Conservation (phyloP, 1,140 invertebrate species). For the Caerostris darwini region DNA sequence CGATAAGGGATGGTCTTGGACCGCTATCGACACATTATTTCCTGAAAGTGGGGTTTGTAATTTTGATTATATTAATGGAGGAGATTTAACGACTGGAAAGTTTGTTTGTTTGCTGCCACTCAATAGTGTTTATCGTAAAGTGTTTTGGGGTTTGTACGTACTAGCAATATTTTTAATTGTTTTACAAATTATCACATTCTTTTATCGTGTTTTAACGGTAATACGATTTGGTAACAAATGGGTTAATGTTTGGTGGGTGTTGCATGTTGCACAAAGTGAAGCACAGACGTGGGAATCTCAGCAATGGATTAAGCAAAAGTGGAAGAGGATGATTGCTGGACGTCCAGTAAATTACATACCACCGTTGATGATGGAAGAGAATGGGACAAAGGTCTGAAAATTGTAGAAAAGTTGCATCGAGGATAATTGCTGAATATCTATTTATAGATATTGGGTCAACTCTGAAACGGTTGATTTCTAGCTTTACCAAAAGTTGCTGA, state of each 20-base stretch:
- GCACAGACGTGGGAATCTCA: neutral
- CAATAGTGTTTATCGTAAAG: constrained; percentile 9
- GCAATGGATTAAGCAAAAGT: neutral
- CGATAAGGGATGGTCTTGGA: neutral
- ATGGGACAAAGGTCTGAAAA: too few relatives aligned
- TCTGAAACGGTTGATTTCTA: too few relatives aligned
- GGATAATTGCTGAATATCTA: too few relatives aligned
- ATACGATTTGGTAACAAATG: neutral
- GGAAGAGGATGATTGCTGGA: neutral
- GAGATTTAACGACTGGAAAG: neutral
- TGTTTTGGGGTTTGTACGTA: neutral
- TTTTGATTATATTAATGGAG: neutral
- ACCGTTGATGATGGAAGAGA: too few relatives aligned
- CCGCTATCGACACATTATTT: neutral
- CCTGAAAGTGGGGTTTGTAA: neutral
- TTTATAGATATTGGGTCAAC: too few relatives aligned
- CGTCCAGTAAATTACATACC: neutral
- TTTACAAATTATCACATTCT: neutral
- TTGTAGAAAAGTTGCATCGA: too few relatives aligned
- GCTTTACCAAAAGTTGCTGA: too few relatives aligned
- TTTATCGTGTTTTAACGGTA: neutral
- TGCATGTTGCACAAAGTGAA: neutral
- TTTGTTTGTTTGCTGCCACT: constrained; percentile 23
- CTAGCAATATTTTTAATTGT: neutral
- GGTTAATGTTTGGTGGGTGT: constrained; percentile 13